phyloP scores from a whole-genome alignment of 1,140 invertebrate genomes.

The Apis dorsata region DNA sequence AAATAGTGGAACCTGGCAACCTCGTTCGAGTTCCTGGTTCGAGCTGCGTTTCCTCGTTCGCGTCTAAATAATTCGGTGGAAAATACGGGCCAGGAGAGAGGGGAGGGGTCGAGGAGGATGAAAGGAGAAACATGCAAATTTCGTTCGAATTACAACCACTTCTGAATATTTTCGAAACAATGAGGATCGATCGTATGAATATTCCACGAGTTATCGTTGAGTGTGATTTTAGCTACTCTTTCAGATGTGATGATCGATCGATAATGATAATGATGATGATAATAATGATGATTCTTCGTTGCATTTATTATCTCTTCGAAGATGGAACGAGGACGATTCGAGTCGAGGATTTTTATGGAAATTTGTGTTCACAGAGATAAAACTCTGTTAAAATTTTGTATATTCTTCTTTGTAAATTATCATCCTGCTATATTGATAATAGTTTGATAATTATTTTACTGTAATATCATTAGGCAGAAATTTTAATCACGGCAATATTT shows the following conservation, averaged over 20 bases:
- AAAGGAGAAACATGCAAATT: conserved; percentile 13
- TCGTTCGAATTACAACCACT: not conserved
- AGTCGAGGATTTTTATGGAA: too few species aligned
- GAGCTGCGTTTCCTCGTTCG: not conserved
- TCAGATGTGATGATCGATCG: conserved; percentile 2
- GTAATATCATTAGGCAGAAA: too few species aligned
- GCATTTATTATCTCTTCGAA: too few species aligned
- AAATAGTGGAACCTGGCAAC: not conserved
- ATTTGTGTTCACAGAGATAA: too few species aligned
- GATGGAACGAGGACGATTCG: too few species aligned
- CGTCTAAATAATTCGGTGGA: conserved; percentile 10
- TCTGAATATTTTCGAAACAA: conserved; percentile 17
- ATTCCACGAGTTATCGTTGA: not conserved
- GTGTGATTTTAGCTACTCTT: conserved; percentile 23
- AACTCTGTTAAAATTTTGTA: too few species aligned
- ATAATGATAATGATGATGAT: too few species aligned
- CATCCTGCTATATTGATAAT: too few species aligned
- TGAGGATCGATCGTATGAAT: conserved; percentile 24
- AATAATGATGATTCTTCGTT: too few species aligned
- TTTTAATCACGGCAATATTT: too few species aligned
- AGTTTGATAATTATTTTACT: too few species aligned
- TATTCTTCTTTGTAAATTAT: too few species aligned
- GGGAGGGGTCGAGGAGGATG: not conserved
- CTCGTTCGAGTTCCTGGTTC: conserved; percentile 1
- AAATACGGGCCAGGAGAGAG: not conserved